A percentile compares a stretch with the other conserved stretches of the same genome.
Evolutionary conservation across 2,113 vertebrate genomes (phyloP).

Genomic region (Saccopteryx leptura): DNA sequence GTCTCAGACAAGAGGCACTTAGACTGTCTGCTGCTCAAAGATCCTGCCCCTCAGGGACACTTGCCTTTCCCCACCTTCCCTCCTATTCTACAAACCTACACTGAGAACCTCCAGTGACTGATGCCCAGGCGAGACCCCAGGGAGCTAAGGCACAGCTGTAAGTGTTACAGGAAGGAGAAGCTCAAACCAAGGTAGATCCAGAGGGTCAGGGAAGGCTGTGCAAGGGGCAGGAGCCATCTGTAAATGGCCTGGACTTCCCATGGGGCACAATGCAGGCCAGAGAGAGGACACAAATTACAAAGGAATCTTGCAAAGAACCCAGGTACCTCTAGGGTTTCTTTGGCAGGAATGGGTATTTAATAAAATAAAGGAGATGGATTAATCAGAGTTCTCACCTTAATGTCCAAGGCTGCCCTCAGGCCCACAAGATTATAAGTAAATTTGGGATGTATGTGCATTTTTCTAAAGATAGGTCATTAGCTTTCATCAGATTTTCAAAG

Average conservation of each 20-base stretch:
- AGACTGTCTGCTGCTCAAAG: not conserved
- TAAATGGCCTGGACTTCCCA: not conserved
- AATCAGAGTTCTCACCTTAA: not conserved
- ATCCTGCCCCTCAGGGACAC: not conserved
- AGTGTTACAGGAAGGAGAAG: not conserved
- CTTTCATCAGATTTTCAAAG: slow-evolving; percentile 49
- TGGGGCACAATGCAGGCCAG: not conserved
- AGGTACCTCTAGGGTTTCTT: not conserved
- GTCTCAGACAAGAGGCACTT: slow-evolving; percentile 50
- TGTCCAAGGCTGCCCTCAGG: not conserved
- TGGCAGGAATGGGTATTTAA: not conserved
- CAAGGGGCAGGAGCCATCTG: not conserved
- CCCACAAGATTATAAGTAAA: not conserved
- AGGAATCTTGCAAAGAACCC: not conserved
- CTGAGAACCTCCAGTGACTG: not conserved
- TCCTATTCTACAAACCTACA: not conserved
- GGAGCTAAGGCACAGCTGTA: not conserved
- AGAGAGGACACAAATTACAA: not conserved
- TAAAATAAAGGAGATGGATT: not conserved
- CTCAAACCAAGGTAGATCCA: not conserved
- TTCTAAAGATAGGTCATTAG: not conserved
- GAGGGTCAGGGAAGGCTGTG: not conserved
- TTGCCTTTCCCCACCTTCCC: not conserved
- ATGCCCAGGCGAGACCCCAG: not conserved
- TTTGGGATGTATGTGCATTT: not conserved